Percentiles rank a stretch among this genome's conserved stretches.
Conservation (phyloP, 2,888 invertebrate genomes). For the Drosophila basisetae region DNA sequence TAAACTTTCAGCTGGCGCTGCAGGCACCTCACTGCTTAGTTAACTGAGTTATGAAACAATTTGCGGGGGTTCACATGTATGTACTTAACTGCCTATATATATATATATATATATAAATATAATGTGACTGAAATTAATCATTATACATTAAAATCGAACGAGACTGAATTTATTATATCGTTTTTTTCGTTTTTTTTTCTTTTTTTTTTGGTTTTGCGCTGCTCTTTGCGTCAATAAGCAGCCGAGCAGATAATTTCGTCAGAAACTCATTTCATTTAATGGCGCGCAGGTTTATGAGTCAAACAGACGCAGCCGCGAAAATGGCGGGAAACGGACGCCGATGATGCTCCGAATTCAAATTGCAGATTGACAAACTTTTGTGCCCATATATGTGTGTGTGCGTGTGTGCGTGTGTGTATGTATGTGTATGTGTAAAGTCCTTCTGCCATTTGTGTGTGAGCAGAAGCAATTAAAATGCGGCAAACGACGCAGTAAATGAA, state of each 20-base stretch:
- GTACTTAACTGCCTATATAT: background rate
- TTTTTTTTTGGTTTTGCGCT: background rate
- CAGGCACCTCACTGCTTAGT: constrained; percentile 33
- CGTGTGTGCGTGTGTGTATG: constrained; percentile 28
- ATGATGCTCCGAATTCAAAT: constrained; percentile 79
- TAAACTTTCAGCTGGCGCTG: constrained; percentile 67
- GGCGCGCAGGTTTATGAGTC: constrained; percentile 77
- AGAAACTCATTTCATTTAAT: constrained; percentile 81
- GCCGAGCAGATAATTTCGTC: constrained; percentile 69
- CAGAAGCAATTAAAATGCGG: constrained; percentile 81
- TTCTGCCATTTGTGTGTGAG: constrained; percentile 55
- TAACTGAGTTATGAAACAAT: constrained; percentile 79
- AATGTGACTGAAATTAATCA: constrained; percentile 58
- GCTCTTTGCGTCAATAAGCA: constrained; percentile 26
- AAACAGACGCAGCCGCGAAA: constrained; percentile 51
- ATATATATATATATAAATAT: constrained; percentile 5
- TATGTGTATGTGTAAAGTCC: constrained; percentile 33
- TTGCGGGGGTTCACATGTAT: constrained; percentile 31
- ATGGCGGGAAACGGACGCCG: constrained; percentile 60
- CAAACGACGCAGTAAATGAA: constrained; percentile 82
- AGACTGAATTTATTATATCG: constrained; percentile 8
- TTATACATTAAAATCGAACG: constrained; percentile 71
- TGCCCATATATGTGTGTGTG: constrained; percentile 22
- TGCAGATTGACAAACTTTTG: constrained; percentile 77
- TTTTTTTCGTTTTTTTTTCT: constrained; percentile 4